A percentile compares a stretch with the other conserved stretches of the same genome.
Evolutionary conservation across 2,888 invertebrate species (phyloP).

Genomic region (Tricholauxania praeusta): DNA sequence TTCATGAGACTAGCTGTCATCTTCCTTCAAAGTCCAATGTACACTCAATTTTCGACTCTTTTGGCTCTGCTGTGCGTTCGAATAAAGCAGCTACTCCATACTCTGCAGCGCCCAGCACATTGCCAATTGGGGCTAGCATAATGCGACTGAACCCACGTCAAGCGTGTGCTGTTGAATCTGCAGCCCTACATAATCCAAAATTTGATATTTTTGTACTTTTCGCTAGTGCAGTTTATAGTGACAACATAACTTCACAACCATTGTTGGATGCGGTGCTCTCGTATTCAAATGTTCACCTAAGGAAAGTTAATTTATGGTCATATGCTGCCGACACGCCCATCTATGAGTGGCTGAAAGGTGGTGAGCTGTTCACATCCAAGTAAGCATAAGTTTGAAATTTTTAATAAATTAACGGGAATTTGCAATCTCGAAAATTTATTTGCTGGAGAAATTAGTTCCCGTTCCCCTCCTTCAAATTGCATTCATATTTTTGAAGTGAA

Average conservation of each 20-base stretch:
- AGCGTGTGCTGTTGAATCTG: conserved; percentile 67
- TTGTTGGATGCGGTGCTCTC: conserved; percentile 56
- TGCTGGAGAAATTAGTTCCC: background rate
- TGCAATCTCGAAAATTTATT: background rate
- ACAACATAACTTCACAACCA: conserved; percentile 47
- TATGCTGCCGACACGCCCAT: conserved; percentile 63
- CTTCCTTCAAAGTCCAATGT: conserved; percentile 5
- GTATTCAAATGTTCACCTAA: conserved; percentile 61
- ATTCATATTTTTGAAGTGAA: background rate
- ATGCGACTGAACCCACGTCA: conserved; percentile 60
- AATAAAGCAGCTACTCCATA: background rate
- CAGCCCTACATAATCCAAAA: conserved; percentile 64
- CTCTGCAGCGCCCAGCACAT: background rate
- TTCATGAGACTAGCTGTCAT: conserved; percentile 66
- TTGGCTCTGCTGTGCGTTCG: background rate
- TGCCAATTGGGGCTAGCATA: conserved; percentile 40
- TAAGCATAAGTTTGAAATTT: conserved; percentile 38
- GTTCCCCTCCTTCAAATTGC: background rate
- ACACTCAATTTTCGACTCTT: conserved; percentile 21
- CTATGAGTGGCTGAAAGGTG: conserved; percentile 60
- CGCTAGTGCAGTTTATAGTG: conserved; percentile 56
- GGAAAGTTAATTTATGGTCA: conserved; percentile 60
- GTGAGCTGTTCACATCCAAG: conserved; percentile 57
- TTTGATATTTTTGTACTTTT: conserved; percentile 62
- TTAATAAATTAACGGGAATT: background rate